Base-by-base conservation (phyloP, 37 sponge, comb jelly and placozoan species). In the Chondrosia reniformis region DNA sequence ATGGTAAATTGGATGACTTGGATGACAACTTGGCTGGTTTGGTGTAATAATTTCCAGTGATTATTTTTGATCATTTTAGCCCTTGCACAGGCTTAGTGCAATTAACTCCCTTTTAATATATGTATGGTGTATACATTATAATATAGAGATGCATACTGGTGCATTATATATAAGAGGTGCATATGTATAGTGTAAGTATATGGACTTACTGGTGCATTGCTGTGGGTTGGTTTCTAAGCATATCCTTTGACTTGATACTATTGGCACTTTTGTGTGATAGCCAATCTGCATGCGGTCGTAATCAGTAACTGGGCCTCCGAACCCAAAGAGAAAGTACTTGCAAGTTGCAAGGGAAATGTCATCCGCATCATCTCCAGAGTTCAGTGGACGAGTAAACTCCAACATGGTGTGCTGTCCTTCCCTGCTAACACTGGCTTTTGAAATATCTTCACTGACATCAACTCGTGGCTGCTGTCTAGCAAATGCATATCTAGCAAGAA, bases 361-460 rank as follows among this genome's bases (percentile, higher is more conserved):
- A 22, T 79, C 19, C 9, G 71, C 13, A 36, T 79, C 44, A 31
- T 36, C 58, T 17, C 59, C 36, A 24, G 89, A 10, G 33, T 15
- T 37, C 22, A 83, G 45, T 21, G 84, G 77, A 25, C 89, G 84
- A 17, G 55, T 74, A 63, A 88, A 88, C 4, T 44, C 56, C 45
- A 88, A 19, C 0, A 78, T 79, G 17, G 71, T 83, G 55, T 56
- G 8, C 10, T 84, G 81, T 27, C 80, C 42, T 4, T 65, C 46
- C 43, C 40, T 43, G 0, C 37, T 30, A 12, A 57, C 84, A 4
- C 43, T 37, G 31, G 74, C 32, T 0, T 63, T 33, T 0, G 13
- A 24, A n/a, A 88, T 32, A 62, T 79, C 41, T 30, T 75, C 58
- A 17, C 22, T 74, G 38, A 17, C 44, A 83, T 88, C 89, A 67